phyloP scores from a whole-genome alignment of 2,888 invertebrate species.

The Oligia latruncula region DNA sequence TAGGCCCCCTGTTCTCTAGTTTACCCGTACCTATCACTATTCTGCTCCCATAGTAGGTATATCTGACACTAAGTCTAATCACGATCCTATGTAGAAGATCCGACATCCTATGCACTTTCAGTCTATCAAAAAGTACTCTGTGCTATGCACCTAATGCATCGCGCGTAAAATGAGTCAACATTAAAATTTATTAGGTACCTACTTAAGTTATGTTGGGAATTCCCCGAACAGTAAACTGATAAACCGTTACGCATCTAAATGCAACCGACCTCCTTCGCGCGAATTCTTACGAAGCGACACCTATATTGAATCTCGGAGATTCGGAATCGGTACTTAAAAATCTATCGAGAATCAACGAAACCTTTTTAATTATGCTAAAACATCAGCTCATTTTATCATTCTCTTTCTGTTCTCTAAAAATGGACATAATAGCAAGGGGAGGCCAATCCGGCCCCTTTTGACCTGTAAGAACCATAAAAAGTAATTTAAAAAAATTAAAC shows the following conservation, averaged over 20 bases:
- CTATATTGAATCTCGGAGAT: not conserved
- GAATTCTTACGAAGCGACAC: not conserved
- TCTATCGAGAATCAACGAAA: not conserved
- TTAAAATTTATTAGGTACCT: not conserved
- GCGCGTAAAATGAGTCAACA: not conserved
- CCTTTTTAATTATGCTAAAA: not conserved
- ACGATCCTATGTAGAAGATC: no score
- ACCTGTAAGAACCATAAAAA: not conserved
- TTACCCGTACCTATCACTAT: no score
- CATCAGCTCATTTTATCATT: not conserved
- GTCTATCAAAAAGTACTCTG: no score
- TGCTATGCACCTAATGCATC: not conserved
- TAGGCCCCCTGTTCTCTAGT: no score
- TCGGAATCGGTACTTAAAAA: not conserved
- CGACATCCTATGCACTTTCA: not conserved
- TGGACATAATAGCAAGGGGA: not conserved
- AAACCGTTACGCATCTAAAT: constrained; percentile 5
- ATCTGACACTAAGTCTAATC: no score
- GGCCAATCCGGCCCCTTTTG: not conserved
- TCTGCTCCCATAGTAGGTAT: no score
- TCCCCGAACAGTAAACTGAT: constrained; percentile 22
- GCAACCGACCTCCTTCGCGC: constrained; percentile 21
- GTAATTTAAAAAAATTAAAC: no score
- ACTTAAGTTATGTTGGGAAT: constrained; percentile 14
- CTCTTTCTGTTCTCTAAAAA: not conserved